Base-by-base conservation (phyloP, 2,888 invertebrate genomes). In the Hetaerina titia region DNA sequence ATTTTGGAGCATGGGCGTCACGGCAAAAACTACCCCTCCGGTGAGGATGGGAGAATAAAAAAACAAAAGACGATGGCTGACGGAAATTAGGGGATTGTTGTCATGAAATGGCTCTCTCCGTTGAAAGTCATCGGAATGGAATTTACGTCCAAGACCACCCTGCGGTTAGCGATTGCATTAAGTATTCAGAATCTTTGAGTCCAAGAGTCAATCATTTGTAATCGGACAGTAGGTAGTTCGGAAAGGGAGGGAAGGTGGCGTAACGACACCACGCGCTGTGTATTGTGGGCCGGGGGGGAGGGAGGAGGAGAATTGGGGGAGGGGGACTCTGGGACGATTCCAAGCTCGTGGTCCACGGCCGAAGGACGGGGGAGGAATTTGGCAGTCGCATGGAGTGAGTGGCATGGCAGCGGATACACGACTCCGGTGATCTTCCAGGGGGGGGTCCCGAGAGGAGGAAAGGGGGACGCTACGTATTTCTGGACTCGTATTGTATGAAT, bases 401-500 rank as follows among this genome's bases (percentile, higher is more conserved):
- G 81, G 69, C 69, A 22, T n/a, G 69, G 81, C 81, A 31, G 31
- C 22, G 69, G 69, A 69, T 22, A 45, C 45, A 45, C 45, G 45
- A 45, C 45, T 22, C 69, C 69, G 69, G 22, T 22, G 22, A 69
- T 69, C 13, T 69, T n/a, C 8, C 15, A 45, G 45, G 88, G 88
- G 31, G 11, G 81, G 13, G 25, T 81, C 22, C n/a, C 13, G 81
- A 5, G 81, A 5, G n/a, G n/a, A n/a, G 11, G n/a, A 13, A 25
- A 4, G 89, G n/a, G n/a, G n/a, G n/a, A n/a, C 22, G 89, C 58
- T 56, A 15, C 17, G 57, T 89, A 89, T 89, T 89, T 89, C 89
- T 89, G 89, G 89, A 89, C 56, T 11, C 58, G 22, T 11, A 89
- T 89, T 89, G 89, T 89, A 89, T 89, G 89, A 89, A 89, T 89